Evolutionary conservation across 2,797 vertebrate species (phyloP).

Genomic region (Furcifer pardalis): DNA sequence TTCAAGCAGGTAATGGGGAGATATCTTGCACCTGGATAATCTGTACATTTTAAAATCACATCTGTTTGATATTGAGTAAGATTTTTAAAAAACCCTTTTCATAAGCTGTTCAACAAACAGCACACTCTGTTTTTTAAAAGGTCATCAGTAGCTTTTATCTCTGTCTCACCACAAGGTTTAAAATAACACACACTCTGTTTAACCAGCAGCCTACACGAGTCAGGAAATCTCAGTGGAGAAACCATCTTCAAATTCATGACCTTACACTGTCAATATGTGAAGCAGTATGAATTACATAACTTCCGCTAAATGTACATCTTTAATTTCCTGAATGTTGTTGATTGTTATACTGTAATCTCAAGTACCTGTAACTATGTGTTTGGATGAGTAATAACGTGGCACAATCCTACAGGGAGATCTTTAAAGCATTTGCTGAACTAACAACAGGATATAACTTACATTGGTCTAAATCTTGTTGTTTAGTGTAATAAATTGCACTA

Average conservation of each 20-base stretch:
- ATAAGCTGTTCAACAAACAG: constrained; percentile 5
- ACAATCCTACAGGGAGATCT: background rate
- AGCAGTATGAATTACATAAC: background rate
- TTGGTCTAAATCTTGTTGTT: no score
- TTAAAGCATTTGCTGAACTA: background rate
- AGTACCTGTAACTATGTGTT: background rate
- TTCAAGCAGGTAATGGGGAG: background rate
- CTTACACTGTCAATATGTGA: constrained; percentile 1
- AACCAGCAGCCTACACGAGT: background rate
- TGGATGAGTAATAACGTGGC: background rate
- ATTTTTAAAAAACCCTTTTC: background rate
- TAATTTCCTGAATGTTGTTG: constrained; percentile 9
- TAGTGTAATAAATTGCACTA: no score
- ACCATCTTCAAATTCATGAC: background rate
- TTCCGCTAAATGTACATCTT: background rate
- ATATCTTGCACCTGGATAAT: background rate
- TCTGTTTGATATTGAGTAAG: background rate
- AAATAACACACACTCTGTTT: constrained; percentile 9
- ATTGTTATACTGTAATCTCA: background rate
- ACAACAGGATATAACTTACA: background rate
- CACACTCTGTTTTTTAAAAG: constrained; percentile 6
- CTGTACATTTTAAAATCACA: background rate
- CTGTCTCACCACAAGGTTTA: background rate
- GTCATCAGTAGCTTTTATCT: constrained; percentile 16
- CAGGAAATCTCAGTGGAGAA: background rate